Percentiles rank a stretch among this genome's conserved stretches.
phyloP scores from a whole-genome alignment of 2,113 vertebrate genomes.

The Numida meleagris region DNA sequence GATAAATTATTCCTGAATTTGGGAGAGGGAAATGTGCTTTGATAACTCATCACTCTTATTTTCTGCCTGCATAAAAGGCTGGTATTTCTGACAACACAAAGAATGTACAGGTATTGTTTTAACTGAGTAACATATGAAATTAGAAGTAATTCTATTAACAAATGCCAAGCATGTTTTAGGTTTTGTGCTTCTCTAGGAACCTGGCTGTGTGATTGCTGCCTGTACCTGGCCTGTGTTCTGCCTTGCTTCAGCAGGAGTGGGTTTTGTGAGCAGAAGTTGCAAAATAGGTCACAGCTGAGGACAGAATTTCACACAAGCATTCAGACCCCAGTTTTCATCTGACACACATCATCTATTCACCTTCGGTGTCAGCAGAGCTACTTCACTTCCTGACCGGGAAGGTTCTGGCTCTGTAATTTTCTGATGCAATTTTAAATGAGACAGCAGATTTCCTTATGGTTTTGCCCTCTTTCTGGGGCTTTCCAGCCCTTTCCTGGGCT shows the following conservation, averaged over 20 bases:
- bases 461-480: background rate
- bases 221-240: background rate
- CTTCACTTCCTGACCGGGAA: background rate
- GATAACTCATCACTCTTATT: background rate
- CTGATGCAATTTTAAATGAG: background rate
- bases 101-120: background rate
- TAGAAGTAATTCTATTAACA: background rate
- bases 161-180: background rate
- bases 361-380: background rate
- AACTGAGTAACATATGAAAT: background rate
- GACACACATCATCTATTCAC: background rate
- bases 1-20: background rate
- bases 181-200: background rate
- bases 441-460: background rate
- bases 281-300: accelerated
- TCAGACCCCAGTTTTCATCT: background rate
- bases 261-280: background rate
- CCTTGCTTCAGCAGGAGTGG: background rate
- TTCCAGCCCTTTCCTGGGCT: too few species aligned
- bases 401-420: background rate
- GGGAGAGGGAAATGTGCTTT: background rate
- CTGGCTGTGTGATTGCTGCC: background rate
- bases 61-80: background rate
- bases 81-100: background rate
- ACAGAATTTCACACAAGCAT: accelerated